Percentiles rank a stretch among this genome's conserved stretches.
Evolutionary conservation across 2,113 vertebrate genomes (phyloP).

Genomic region (Aptenodytes forsteri): DNA sequence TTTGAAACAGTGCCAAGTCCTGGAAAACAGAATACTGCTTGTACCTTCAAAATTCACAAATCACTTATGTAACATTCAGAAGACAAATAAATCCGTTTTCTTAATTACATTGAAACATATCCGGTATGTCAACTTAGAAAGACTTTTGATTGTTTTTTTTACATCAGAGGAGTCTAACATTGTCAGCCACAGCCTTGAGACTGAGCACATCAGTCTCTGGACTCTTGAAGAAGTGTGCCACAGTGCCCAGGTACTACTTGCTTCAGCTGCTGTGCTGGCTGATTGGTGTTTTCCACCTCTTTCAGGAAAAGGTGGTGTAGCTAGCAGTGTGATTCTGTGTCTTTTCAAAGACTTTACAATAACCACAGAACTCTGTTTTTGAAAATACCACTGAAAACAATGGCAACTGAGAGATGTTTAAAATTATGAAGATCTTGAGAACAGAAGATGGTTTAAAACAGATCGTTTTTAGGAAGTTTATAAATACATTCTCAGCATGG

Average conservation of each 20-base stretch:
- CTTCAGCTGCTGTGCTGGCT: background rate
- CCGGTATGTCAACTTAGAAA: background rate
- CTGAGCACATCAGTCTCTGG: background rate
- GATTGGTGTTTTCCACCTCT: background rate
- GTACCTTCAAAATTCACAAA: background rate
- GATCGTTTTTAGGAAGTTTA: background rate
- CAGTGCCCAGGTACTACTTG: background rate
- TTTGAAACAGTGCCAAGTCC: background rate
- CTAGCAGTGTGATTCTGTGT: background rate
- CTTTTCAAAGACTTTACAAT: background rate
- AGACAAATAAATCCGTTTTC: background rate
- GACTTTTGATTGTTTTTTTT: background rate
- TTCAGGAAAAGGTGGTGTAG: background rate
- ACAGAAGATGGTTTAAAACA: background rate
- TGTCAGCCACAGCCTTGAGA: background rate
- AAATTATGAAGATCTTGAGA: background rate
- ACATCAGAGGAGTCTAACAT: background rate
- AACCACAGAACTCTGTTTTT: background rate
- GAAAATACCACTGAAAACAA: background rate
- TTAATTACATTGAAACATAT: background rate
- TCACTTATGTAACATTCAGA: background rate
- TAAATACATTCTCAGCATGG: background rate
- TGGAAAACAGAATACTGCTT: background rate
- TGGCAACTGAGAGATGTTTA: background rate
- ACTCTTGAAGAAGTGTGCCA: background rate